phyloP scores from a whole-genome alignment of 1,140 invertebrate genomes.

The Drosophila murphyi region DNA sequence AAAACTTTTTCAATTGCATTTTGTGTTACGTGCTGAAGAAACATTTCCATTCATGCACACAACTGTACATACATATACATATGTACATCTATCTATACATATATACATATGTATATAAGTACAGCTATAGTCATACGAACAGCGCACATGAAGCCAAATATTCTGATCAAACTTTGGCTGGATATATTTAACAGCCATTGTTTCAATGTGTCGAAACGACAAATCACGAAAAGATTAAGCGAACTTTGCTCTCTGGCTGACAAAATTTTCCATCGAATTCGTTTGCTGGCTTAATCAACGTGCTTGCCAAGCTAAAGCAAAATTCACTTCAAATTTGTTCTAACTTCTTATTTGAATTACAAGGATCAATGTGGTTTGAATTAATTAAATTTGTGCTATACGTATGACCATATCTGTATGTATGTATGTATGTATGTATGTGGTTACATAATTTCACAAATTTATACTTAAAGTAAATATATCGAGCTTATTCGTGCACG shows the following conservation, averaged over 20 bases:
- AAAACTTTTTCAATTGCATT: conserved; percentile 75
- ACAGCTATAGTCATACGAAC: neutral
- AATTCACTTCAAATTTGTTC: no score
- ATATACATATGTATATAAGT: neutral
- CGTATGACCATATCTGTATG: neutral
- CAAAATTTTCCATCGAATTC: no score
- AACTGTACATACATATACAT: neutral
- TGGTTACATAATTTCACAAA: neutral
- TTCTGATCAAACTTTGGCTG: neutral
- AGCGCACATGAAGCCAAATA: neutral
- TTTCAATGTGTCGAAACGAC: no score
- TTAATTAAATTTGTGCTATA: no score
- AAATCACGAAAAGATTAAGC: no score
- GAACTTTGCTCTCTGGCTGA: no score
- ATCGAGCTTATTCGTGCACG: conserved; percentile 33
- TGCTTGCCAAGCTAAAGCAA: no score
- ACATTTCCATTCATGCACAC: neutral
- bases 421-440: neutral
- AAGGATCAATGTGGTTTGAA: no score
- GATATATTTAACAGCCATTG: neutral
- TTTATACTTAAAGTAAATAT: neutral
- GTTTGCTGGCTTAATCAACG: no score
- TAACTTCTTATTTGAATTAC: no score
- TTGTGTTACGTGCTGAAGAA: conserved; percentile 46
- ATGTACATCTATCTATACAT: conserved; percentile 1